phyloP scores from a whole-genome alignment of 1,140 invertebrate species.

The Yoshiicerus persimilis region DNA sequence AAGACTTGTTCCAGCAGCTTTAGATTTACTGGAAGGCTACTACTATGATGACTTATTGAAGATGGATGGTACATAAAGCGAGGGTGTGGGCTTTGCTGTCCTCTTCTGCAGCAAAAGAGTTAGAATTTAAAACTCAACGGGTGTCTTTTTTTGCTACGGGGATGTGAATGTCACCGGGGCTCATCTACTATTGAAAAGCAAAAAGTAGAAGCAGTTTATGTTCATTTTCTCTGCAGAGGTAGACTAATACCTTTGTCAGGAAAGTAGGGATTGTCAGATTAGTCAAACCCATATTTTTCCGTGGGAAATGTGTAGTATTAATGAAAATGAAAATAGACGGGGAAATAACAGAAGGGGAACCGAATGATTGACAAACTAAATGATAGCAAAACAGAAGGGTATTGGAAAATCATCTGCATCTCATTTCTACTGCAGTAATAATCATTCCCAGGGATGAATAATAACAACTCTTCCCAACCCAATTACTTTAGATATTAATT shows the following conservation, averaged over 20 bases:
- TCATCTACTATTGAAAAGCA: neutral
- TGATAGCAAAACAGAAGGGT: neutral
- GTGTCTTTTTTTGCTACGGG: neutral
- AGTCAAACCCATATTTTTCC: neutral
- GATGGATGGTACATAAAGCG: neutral
- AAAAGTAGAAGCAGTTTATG: neutral
- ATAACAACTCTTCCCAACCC: too few relatives aligned
- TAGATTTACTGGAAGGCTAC: neutral
- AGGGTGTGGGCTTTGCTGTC: neutral
- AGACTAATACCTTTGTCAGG: conserved; percentile 12
- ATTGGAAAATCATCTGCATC: neutral
- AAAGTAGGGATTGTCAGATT: neutral
- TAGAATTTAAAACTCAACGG: neutral
- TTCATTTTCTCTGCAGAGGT: neutral
- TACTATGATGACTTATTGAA: neutral
- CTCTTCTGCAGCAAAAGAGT: neutral
- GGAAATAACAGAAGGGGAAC: neutral
- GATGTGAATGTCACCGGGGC: neutral
- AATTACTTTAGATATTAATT: too few relatives aligned
- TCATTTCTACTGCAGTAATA: too few relatives aligned
- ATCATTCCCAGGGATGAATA: too few relatives aligned
- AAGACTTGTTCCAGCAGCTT: neutral
- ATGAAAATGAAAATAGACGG: neutral
- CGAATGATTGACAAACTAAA: neutral
- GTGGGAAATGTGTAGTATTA: neutral